Conservation (phyloP, 2,888 invertebrate genomes). For the Mycogona germanica region DNA sequence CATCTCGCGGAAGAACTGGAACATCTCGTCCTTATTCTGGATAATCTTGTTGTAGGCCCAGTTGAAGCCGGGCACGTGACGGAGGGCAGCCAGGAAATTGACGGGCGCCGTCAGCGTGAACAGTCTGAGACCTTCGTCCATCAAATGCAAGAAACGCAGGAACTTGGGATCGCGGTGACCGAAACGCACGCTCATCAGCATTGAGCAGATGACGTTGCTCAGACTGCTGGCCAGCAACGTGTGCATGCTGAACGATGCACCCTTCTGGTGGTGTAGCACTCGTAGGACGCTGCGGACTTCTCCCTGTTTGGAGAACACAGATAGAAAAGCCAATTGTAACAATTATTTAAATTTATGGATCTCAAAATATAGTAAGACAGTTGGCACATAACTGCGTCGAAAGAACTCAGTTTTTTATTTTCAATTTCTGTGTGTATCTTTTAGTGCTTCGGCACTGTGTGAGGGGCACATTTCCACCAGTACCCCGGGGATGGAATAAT, state of each 20-base stretch:
- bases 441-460: too few relatives aligned
- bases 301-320: constrained; percentile 45
- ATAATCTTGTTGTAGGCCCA: constrained; percentile 43
- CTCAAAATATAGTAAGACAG: too few relatives aligned
- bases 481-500: too few relatives aligned
- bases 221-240: constrained; percentile 65
- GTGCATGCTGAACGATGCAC: constrained; percentile 59
- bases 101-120: constrained; percentile 71
- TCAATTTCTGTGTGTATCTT: too few relatives aligned
- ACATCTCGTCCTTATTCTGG: constrained; percentile 70
- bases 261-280: constrained; percentile 48
- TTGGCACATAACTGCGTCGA: too few relatives aligned
- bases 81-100: constrained; percentile 69
- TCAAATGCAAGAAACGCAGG: constrained; percentile 64
- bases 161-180: constrained; percentile 63
- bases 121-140: constrained; percentile 80
- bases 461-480: too few relatives aligned
- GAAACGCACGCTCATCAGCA: constrained; percentile 80
- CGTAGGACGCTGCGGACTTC: constrained; percentile 64
- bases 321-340: too few relatives aligned
- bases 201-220: constrained; percentile 80
- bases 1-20: constrained; percentile 65
- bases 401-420: too few relatives aligned
- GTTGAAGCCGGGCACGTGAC: constrained; percentile 45
- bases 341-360: too few relatives aligned